Percentiles rank a stretch among this genome's conserved stretches.
Conservation (phyloP, 2,113 vertebrate genomes). For the Abramis brama region DNA sequence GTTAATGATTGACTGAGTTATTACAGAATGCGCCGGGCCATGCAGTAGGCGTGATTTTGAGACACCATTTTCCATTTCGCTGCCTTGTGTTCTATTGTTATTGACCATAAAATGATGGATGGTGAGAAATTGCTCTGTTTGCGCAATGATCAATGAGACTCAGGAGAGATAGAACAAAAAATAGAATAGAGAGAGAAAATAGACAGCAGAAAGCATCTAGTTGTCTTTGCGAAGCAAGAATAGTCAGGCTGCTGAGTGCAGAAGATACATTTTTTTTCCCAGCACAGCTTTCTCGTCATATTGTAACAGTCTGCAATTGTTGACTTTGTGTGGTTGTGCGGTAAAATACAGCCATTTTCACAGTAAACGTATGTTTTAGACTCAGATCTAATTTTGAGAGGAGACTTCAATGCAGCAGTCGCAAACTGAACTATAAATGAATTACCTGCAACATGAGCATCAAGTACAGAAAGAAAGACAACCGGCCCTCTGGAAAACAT, state of each 20-base stretch:
- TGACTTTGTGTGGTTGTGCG: background rate
- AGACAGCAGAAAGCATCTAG: constrained; percentile 16
- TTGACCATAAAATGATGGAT: constrained; percentile 40
- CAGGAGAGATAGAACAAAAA: constrained; percentile 12
- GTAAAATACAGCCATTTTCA: background rate
- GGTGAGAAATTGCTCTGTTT: constrained; percentile 45
- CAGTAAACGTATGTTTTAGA: background rate
- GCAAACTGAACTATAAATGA: background rate
- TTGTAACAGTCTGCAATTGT: background rate
- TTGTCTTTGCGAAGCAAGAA: constrained; percentile 10
- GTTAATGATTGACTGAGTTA: constrained; percentile 44
- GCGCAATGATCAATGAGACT: constrained; percentile 11
- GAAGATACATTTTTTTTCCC: background rate
- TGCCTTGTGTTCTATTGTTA: constrained; percentile 14
- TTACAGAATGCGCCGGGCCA: background rate
- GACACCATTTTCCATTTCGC: constrained; percentile 27
- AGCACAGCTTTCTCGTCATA: background rate
- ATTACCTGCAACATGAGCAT: background rate
- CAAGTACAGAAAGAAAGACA: constrained; percentile 4
- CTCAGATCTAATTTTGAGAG: background rate
- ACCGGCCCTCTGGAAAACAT: background rate
- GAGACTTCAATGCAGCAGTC: background rate
- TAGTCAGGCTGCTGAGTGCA: constrained; percentile 7
- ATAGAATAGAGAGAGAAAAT: constrained; percentile 4
- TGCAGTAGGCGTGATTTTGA: constrained; percentile 12